Percentiles rank a stretch among this genome's conserved stretches.
These are phyloP conservation scores for Desoria tigrina DNA, from an alignment of 2,888 invertebrate species.

Conservation along the genomic window DNA sequence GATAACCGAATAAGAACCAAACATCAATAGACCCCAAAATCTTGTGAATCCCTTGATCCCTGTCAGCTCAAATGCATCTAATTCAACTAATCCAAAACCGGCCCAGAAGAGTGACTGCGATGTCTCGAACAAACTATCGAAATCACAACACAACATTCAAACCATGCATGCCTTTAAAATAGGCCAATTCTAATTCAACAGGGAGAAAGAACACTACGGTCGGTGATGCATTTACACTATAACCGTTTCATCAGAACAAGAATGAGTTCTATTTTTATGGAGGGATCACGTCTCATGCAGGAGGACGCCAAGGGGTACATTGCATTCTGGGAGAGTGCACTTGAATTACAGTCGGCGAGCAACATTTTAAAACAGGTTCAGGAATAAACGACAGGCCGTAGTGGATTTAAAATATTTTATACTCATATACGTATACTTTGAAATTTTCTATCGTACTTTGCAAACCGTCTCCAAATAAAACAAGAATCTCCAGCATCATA, in stretches of 20 bases:
- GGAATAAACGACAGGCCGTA: too few relatives aligned
- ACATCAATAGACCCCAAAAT: slow-evolving; percentile 63
- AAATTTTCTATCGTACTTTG: slow-evolving; percentile 65
- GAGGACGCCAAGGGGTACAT: neutral
- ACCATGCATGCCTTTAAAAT: too few relatives aligned
- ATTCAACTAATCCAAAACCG: slow-evolving; percentile 61
- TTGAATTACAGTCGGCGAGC: too few relatives aligned
- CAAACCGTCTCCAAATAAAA: slow-evolving; percentile 77
- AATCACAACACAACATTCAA: slow-evolving; percentile 2
- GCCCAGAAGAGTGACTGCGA: slow-evolving; percentile 63
- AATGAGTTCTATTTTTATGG: too few relatives aligned
- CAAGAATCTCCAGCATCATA: slow-evolving; percentile 53
- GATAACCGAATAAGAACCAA: slow-evolving; percentile 62
- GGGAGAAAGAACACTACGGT: too few relatives aligned
- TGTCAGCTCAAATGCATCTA: slow-evolving; percentile 59
- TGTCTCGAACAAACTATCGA: slow-evolving; percentile 62
- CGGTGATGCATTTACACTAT: too few relatives aligned
- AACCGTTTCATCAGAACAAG: too few relatives aligned
- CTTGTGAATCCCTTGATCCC: slow-evolving; percentile 58
- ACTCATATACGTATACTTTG: too few relatives aligned
- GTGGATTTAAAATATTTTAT: too few relatives aligned
- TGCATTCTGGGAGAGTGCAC: neutral
- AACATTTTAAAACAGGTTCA: too few relatives aligned
- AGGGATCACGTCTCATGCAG: too few relatives aligned
- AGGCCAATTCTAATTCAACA: too few relatives aligned